Base-by-base conservation (phyloP, 2,113 vertebrate genomes). In the Zonotrichia leucophrys region DNA sequence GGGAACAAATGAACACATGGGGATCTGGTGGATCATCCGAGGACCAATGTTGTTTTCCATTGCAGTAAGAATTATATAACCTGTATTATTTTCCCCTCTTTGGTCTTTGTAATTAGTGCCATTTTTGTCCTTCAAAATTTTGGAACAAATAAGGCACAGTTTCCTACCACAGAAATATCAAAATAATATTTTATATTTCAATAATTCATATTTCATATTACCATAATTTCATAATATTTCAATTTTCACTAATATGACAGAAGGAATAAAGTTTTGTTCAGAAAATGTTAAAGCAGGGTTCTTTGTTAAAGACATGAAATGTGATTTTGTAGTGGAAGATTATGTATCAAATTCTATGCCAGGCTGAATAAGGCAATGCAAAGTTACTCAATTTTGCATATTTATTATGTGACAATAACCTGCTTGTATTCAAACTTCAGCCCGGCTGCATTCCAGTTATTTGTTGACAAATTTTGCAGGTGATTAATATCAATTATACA, bases 21-120 rank as follows among this genome's bases (percentile, higher is more conserved):
- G 96, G 90, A 98, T 99, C 96, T 99, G 99, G 99, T 99, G 99
- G 99, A 99, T 99, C 85, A 99, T 99, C 74, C 97, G 98, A 89
- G 99, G 99, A 78, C 99, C 99, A 3, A 98, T 99, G 66, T 88
- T 98, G n/a, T 95, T 99, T 58, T 98, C 98, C 52, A 97, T 99
- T 64, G 85, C 97, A 60, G 99, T 99, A 97, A 98, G 99, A 96
- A 96, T 84, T 47, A 21, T 22, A 80, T 44, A 24, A 25, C 63
- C 52, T 87, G 20, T 50, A 41, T 11, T 44, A 47, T 56, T 75
- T 35, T 8, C 2, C 8, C 23, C 5, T 88, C 11, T 9, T 76
- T 60, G 9, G 14, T 33, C 28, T 44, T 55, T 60, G 5, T 49
- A 47, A 31, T 88, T 53, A 66, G 12, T 44, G 8, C 8, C 21